Evolutionary conservation across 2,113 vertebrate species (phyloP).

Genomic region (Natator depressus): DNA sequence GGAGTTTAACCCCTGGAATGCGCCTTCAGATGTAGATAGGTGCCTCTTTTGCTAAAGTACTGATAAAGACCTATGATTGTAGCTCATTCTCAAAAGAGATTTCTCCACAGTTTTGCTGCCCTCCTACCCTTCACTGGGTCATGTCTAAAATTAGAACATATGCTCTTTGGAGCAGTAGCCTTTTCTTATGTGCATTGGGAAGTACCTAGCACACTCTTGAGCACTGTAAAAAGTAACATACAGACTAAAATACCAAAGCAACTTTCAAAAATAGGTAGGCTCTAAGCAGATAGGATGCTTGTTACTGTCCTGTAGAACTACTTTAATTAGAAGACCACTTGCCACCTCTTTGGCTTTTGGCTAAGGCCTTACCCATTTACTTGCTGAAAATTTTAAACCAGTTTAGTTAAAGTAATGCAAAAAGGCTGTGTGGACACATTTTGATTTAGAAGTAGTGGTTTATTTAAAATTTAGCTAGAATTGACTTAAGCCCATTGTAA

Average conservation of each 20-base stretch:
- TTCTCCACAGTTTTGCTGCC: not conserved
- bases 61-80: not conserved
- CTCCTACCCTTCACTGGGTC: not conserved
- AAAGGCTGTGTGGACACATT: not conserved
- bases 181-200: not conserved
- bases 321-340: not conserved
- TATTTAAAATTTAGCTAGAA: not conserved
- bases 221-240: not conserved
- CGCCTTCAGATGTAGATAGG: rapidly evolving
- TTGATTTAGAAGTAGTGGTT: not conserved
- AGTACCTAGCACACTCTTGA: not conserved
- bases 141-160: not conserved
- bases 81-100: not conserved
- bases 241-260: not conserved
- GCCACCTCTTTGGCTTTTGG: not conserved
- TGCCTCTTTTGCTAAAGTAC: not conserved
- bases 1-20: not conserved
- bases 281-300: not conserved
- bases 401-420: no score
- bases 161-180: not conserved
- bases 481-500: not conserved
- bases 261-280: not conserved
- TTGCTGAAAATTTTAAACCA: not conserved
- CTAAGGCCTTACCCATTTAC: not conserved
- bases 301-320: not conserved